Base-by-base conservation (phyloP, 2,888 invertebrate species). In the Eugnorisma glareosa region DNA sequence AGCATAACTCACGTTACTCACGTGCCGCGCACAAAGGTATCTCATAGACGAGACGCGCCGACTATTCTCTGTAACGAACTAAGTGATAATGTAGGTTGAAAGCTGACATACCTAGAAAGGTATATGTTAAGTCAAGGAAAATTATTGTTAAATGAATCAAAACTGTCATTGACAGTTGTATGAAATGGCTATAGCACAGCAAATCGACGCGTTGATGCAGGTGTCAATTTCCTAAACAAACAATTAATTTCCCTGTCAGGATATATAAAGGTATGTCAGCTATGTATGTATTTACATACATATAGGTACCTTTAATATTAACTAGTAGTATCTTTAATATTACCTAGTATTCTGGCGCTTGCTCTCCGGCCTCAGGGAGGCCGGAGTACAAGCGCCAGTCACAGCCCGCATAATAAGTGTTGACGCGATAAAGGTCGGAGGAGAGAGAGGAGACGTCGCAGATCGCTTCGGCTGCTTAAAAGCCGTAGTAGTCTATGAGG, bases 1-100 rank as follows among this genome's bases (percentile, higher is more conserved):
- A 59, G 31, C 79, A 69, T 82, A 72, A 67, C 64, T 78, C 43
- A 72, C 71, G 35, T 82, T 69, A 67, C 64, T 78, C 43, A 72
- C 71, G 35, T 68, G 71, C 40, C 59, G 24, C 48, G n/a, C 21
- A 43, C 31, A 68, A 71, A 79, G 68, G 54, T 68, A 45, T 64
- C 35, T 51, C 51, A 68, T 48, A 67, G 35, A 63, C 63, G 40
- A 48, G 67, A 80, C n/a, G 37, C 18, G 24, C 48, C 40, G 70
- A 61, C 59, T 72, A 66, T 74, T 66, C 31, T 68, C n/a, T 10
- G 24, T 37, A 67, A 70, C 37, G 35, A 31, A 63, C 10, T 37
- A 37, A 7, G 37, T 45, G 11, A 18, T 43, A 43, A 35, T 40
- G 7, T 28, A 21, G 6, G 8, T 57, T 37, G 48, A 40, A 0